Conservation (phyloP, 2,888 invertebrate species). For the Tetropium fuscum region DNA sequence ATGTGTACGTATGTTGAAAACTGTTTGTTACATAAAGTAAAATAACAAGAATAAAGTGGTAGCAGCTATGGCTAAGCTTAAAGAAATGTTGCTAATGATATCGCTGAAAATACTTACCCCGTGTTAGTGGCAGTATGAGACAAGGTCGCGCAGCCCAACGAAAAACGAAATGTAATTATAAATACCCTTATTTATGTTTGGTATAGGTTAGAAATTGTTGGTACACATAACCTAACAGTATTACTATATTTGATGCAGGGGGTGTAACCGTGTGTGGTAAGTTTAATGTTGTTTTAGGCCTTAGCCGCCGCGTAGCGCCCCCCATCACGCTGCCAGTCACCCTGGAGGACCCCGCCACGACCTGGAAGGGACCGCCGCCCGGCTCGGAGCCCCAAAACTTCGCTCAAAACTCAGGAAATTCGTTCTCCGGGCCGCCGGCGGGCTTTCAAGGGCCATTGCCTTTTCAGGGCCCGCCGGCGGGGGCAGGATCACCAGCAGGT, state of each 20-base stretch:
- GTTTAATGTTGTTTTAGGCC: conserved; percentile 70
- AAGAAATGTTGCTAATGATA: conserved; percentile 57
- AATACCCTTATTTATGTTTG: conserved; percentile 28
- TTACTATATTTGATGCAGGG: conserved; percentile 38
- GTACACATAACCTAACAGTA: conserved; percentile 55
- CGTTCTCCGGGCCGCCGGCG: conserved; percentile 68
- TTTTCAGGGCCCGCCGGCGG: conserved; percentile 76
- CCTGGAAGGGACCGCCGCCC: conserved; percentile 84
- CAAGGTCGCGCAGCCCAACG: conserved; percentile 70
- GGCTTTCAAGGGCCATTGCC: conserved; percentile 69
- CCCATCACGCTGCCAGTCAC: conserved; percentile 77
- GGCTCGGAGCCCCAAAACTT: conserved; percentile 76
- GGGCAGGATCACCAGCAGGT: conserved; percentile 70
- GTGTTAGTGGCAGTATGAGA: conserved; percentile 67
- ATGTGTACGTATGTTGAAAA: background rate
- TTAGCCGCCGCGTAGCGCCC: conserved; percentile 83
- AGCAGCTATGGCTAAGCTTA: conserved; percentile 41
- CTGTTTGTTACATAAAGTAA: conserved; percentile 21
- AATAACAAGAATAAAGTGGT: conserved; percentile 31
- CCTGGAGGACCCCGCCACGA: conserved; percentile 80
- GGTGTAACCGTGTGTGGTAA: conserved; percentile 29
- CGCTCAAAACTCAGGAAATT: conserved; percentile 72
- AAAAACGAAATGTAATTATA: conserved; percentile 69
- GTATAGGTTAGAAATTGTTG: conserved; percentile 56
- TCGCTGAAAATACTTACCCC: conserved; percentile 42